Base-by-base conservation (phyloP, 2,888 invertebrate genomes). In the Cloeon dipterum region DNA sequence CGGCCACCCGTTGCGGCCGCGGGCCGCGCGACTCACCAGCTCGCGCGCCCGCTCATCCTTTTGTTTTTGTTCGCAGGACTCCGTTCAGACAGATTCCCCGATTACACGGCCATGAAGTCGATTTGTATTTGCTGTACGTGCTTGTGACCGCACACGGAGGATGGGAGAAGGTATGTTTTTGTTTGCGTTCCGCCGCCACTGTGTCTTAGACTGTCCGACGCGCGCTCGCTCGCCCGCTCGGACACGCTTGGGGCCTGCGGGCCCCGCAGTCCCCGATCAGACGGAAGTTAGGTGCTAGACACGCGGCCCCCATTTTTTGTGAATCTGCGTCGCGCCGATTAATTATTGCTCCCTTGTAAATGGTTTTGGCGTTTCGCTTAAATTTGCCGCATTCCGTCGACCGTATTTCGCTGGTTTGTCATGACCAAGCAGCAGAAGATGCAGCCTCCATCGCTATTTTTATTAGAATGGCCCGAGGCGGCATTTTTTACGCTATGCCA, bases 101-200 rank as follows among this genome's bases (percentile, higher is more conserved):
- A 53, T 74, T 94, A 42, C 85, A 81, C 62, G 91, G 93, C 40
- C 71, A 75, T 50, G 81, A 83, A 57, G 72, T 96, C 52, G 93
- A 96, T 63, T 68, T 96, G 46, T 88, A 79, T 61, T 68, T 76
- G 42, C 70, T 96, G 46, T 96, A 94, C 60, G 74, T 74, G 49
- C 69, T 86, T 53, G 94, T 96, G 36, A 88, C 83, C 48, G 75
- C 77, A 44, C 68, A 82, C 50, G 94, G 94, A 48, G 96, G 96
- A 48, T 81, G 93, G 69, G 72, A 85, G 47, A 94, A 88, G 76
- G 94, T 93, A 58, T 62, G 57, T 52, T 34, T 36, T 38, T 32
- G n/a, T 10, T n/a, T 14, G 1, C 8, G 5, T 32, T 32, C 16
- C 40, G 42, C 20, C 34, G 41, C 29, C 32, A 37, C 36, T 40